Evolutionary conservation across 1,140 invertebrate genomes (phyloP).

Genomic region (Meloidogyne chitwoodi): DNA sequence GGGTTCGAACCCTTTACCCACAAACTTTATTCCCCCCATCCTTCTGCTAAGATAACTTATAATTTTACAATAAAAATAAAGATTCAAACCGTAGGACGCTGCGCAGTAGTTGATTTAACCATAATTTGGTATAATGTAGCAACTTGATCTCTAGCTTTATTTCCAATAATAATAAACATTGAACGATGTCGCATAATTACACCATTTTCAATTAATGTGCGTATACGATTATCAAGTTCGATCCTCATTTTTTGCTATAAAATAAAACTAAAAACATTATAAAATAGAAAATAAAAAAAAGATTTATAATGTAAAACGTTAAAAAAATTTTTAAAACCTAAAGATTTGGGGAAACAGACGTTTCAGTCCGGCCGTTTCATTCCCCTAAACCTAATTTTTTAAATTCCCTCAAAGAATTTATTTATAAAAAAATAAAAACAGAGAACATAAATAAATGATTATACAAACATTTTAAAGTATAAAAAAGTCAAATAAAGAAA

Average conservation of each 20-base stretch:
- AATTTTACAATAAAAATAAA: background rate
- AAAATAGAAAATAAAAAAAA: too few species aligned
- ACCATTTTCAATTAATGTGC: constrained; percentile 93
- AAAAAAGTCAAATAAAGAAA: too few species aligned
- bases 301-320: too few species aligned
- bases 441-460: too few species aligned
- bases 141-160: constrained; percentile 91
- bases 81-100: constrained; percentile 70
- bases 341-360: too few species aligned
- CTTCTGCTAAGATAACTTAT: background rate
- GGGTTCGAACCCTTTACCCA: background rate
- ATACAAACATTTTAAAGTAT: too few species aligned
- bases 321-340: too few species aligned
- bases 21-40: background rate
- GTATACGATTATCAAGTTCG: constrained; percentile 92
- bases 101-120: constrained; percentile 83
- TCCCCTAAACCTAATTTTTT: too few species aligned
- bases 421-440: too few species aligned
- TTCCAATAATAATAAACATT: constrained; percentile 89
- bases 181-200: constrained; percentile 78
- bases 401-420: too few species aligned
- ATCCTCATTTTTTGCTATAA: constrained; percentile 63
- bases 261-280: too few species aligned
- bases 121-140: constrained; percentile 95
- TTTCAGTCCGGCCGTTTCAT: too few species aligned